phyloP scores from a whole-genome alignment of 2,797 vertebrate genomes.

The Bovichtus diacanthus region DNA sequence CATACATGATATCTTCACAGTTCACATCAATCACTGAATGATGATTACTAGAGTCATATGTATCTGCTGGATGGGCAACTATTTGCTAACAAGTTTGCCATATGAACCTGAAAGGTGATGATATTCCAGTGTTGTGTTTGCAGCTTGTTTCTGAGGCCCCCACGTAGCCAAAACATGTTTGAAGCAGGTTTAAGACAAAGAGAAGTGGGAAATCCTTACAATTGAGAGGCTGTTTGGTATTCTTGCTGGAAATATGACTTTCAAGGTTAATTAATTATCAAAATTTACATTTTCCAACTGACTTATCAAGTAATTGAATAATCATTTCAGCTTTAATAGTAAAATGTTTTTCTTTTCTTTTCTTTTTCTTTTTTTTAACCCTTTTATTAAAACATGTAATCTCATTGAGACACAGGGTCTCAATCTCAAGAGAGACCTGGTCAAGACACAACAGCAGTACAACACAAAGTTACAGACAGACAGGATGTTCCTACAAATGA shows the following conservation, averaged over 20 bases:
- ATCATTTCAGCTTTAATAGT: neutral
- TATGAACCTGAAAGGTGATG: neutral
- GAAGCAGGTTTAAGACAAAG: neutral
- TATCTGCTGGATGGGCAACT: neutral
- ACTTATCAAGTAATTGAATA: neutral
- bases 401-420: neutral
- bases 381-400: neutral
- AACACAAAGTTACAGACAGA: neutral
- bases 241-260: neutral
- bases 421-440: neutral
- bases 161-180: neutral
- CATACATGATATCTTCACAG: neutral
- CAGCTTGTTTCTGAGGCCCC: slow-evolving; percentile 5
- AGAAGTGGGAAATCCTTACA: neutral
- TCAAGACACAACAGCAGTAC: neutral
- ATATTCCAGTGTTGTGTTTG: neutral
- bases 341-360: too few species aligned
- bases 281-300: neutral
- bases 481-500: neutral
- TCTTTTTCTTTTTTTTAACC: too few species aligned
- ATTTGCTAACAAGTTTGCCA: neutral
- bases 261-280: neutral
- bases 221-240: neutral
- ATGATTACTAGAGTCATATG: neutral
- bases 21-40: neutral